Percentiles rank a stretch among this genome's conserved stretches.
phyloP scores from a whole-genome alignment of 64 coral and sea anemone genomes.

The Montipora capricornis region DNA sequence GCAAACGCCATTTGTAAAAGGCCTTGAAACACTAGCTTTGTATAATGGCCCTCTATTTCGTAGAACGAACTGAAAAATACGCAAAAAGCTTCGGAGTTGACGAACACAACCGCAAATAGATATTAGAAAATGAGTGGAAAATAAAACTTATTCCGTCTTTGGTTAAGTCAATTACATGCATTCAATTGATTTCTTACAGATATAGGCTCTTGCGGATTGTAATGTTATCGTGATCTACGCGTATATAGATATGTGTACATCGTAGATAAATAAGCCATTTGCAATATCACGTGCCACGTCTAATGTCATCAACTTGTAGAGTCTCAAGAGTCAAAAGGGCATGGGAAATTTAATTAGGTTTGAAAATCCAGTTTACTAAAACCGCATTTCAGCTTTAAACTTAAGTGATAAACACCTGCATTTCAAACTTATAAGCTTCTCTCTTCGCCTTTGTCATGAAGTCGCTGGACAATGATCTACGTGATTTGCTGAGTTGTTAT shows the following conservation, averaged over 20 bases:
- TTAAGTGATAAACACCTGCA: no score
- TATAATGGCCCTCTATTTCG: no score
- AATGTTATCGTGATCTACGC: not conserved
- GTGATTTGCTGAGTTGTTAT: no score
- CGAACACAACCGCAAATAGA: not conserved
- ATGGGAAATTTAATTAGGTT: not conserved
- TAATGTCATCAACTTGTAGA: no score
- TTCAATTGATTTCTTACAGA: not conserved
- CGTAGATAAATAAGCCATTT: not conserved
- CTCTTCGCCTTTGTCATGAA: no score
- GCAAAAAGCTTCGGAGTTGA: not conserved
- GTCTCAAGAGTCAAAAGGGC: no score
- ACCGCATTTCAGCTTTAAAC: not conserved
- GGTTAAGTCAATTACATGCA: not conserved
- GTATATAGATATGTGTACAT: not conserved
- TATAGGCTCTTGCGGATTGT: not conserved
- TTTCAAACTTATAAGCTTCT: no score
- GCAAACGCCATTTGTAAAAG: no score
- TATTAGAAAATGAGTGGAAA: not conserved
- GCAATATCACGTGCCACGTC: no score
- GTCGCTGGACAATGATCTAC: no score
- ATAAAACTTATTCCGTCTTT: not conserved
- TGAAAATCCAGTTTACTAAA: not conserved
- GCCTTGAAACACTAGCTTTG: no score
- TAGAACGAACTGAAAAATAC: no score